Evolutionary conservation across 2,113 vertebrate species (phyloP), one percentile per base, ranked within the genome.

Genomic region (Ophiodon elongatus): DNA sequence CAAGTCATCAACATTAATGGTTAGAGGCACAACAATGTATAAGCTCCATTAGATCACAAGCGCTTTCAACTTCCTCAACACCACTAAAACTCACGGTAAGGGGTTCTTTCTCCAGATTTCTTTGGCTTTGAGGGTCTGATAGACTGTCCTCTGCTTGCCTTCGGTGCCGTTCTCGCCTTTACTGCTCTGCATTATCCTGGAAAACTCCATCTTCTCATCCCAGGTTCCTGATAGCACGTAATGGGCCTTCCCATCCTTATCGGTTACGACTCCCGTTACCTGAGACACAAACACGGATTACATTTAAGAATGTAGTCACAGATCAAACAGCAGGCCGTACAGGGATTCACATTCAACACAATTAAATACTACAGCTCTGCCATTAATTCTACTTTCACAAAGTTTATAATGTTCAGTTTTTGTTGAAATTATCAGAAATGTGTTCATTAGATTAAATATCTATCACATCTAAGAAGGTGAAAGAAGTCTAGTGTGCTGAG

Each of bases 141-240:
- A 96, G 13, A 96, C 96, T 0, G 95, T 91, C 78, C 96, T 95
- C 85, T 96, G 97, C 52, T 97, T 96, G 2, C 94, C 96, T 39
- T 99, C 98, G 0, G 94, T 88, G 2, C 97, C 97, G 0, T 97
- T 98, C 50, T 99, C 98, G 4, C 96, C 96, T 0, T 90, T 91
- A 73, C 92, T 29, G 72, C 93, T 95, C 41, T 93, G 85, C 9
- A 94, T 95, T 56, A 97, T 96, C 86, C 96, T 96, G 78, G 97
- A 97, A 76, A 96, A 98, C 83, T 99, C 98, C 96, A 99, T 99
- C 93, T 98, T 98, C 93, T 99, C 98, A 9, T 99, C 98, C 98
- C 98, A 99, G 0, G 98, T 99, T 15, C 98, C 98, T 35, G 97
- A 94, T 4, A 99, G 94, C 62, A 96, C 93, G 2, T 97, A 99